Evolutionary conservation across 1,140 invertebrate genomes (phyloP).

Genomic region (Nautilus pompilius): DNA sequence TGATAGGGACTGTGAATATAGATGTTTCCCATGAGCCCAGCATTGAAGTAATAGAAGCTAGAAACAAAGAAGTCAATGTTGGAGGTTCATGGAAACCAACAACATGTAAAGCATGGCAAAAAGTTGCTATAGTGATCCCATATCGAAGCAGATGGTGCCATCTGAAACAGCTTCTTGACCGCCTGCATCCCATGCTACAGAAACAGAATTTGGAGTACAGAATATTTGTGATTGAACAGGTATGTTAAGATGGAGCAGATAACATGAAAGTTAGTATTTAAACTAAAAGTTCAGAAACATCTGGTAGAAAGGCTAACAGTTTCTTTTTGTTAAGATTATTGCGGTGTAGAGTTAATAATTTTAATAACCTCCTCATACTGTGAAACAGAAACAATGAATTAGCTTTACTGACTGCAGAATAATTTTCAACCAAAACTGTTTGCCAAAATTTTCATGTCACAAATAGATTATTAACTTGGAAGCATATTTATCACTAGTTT

Average conservation of each 20-base stretch:
- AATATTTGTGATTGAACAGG: conserved; percentile 53
- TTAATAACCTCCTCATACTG: too few relatives aligned
- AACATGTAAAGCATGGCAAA: conserved; percentile 69
- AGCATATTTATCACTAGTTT: not conserved
- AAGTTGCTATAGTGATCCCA: conserved; percentile 55
- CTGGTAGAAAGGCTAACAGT: too few relatives aligned
- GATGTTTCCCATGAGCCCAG: conserved; percentile 14
- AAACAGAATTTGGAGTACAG: conserved; percentile 47
- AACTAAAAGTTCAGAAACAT: too few relatives aligned
- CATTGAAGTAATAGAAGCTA: conserved; percentile 18
- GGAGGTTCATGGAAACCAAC: conserved; percentile 75
- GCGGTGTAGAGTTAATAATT: too few relatives aligned
- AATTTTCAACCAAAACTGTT: too few relatives aligned
- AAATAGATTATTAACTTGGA: too few relatives aligned
- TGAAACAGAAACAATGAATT: too few relatives aligned
- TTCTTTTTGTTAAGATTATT: too few relatives aligned
- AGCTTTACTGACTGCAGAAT: too few relatives aligned
- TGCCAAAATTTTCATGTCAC: too few relatives aligned
- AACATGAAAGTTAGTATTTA: too few relatives aligned
- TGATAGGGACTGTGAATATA: not conserved
- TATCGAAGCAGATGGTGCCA: conserved; percentile 55
- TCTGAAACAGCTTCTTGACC: conserved; percentile 41
- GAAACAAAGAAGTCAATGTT: conserved; percentile 24
- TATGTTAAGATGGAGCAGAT: too few relatives aligned
- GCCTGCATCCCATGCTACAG: conserved; percentile 47